Base-by-base conservation (phyloP, 2,888 invertebrate species). In the Encarsia formosa region DNA sequence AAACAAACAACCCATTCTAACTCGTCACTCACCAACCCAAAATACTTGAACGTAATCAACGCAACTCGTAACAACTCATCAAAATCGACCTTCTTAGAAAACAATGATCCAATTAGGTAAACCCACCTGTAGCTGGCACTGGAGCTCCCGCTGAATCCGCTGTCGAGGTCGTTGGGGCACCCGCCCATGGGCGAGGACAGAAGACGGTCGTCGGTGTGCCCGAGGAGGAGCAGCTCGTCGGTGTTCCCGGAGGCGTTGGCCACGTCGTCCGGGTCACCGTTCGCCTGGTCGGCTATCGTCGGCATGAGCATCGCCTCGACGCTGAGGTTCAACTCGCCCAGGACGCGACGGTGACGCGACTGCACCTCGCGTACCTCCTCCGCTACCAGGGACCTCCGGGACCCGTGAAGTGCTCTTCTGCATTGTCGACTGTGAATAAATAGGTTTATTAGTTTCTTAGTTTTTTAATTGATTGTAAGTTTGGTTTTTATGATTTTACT, bases 241-340 rank as follows among this genome's bases (percentile, higher is more conserved):
- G 26, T 20, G 43, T 29, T 42, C 16, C 16, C 23, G 56, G 52
- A 45, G 40, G 80, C 81, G 65, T 83, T 80, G 70, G 83, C 84
- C 43, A 82, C 83, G 70, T 80, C 81, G 61, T 79, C 82, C 60
- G 79, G 83, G 63, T 76, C 83, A 70, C 80, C 81, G 61, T 79
- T 82, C 60, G 79, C 83, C 63, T 76, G 76, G 58, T 71, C 73
- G 59, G 74, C 75, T 60, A 82, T 82, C 66, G 85, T 83, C 16
- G 91, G 91, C 91, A 91, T 92, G 60, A 92, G 75, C 90, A 92
- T 91, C 39, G 89, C 91, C 76, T 92, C 91, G 38, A 88, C 88
- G 63, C 91, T 88, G 55, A 92, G 80, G 78, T 91, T 91, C 54
- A 92, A 77, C 74, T 92, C 90, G 38, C 89, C 91, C 58, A 92